Conservation (phyloP, 2,888 invertebrate genomes). For the Limnephilus rhombicus region DNA sequence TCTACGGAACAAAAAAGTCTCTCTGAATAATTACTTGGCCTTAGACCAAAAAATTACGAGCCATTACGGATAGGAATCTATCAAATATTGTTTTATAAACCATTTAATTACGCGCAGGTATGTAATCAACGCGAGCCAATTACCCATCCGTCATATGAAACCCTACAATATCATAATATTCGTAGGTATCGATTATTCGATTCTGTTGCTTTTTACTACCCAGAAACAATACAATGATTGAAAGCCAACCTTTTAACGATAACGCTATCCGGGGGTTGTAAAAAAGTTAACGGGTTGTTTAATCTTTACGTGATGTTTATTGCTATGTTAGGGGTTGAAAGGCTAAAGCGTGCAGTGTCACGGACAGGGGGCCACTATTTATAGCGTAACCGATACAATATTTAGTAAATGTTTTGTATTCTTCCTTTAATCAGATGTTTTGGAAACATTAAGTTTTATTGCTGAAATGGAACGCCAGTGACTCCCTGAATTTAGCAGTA, state of each 20-base stretch:
- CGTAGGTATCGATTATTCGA: background rate
- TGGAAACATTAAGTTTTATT: background rate
- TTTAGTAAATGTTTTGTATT: background rate
- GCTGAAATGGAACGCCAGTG: background rate
- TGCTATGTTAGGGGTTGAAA: background rate
- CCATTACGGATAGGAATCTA: background rate
- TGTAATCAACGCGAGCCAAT: background rate
- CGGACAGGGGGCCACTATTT: background rate
- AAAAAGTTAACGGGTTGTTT: conserved; percentile 19
- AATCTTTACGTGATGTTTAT: conserved; percentile 23
- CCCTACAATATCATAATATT: background rate
- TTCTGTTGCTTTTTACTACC: background rate
- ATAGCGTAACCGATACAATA: background rate
- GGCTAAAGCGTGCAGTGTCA: background rate
- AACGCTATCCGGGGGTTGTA: background rate
- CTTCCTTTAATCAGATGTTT: background rate
- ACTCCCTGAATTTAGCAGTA: too few relatives aligned
- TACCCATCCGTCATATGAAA: background rate
- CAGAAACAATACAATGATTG: background rate
- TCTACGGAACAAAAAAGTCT: too few relatives aligned
- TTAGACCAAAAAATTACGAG: background rate
- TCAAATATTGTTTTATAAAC: background rate
- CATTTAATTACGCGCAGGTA: background rate
- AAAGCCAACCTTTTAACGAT: background rate
- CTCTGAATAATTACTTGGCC: background rate